Evolutionary conservation across 1,140 invertebrate species (phyloP), one percentile per base, ranked within the genome.

Genomic region (Cheumatopsyche charites): DNA sequence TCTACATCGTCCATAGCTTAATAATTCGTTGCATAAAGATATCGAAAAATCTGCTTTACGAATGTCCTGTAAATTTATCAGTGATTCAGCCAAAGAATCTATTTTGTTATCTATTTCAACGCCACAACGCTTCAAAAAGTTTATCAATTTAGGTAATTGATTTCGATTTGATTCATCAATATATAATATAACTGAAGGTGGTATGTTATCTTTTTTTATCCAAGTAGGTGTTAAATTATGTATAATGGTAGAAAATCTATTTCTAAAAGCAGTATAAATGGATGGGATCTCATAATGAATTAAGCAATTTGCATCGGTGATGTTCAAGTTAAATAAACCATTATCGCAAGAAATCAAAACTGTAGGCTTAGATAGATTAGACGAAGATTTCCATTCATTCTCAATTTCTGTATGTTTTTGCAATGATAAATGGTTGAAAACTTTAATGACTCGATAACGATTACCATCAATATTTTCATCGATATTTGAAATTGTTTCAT

Each of bases 1-100:
- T 13, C 78, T 77, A 72, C 83, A 84, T 26, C 79, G 61, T 15
- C 83, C 83, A 0, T 81, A 75, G n/a, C 73, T 66, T 1, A 83
- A 68, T 4, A 82, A 66, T 47, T 69, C 77, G 45, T 80, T 77
- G 71, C 83, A 85, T 4, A 85, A 65, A 1, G 80, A 79, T 7
- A 82, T 76, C 2, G 79, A 71, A 4, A 76, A 76, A 58, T 79
- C 65, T 21, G 81, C 83, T 77, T 81, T 82, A 5, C 41, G 26
- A 0, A 69, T 12, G 62, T 84, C 80, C 73, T 80, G 82, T 19
- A 6, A 49, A 26, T 13, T 4, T 12, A 47, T 21, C 21, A 66
- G 1, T 23, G 12, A 12, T 4, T 47, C 21, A 15, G 23, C 13
- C 15, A 23, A 23, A 1, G 26, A 12, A 7, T 63, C 36, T 36